Evolutionary conservation across 2,888 invertebrate species (phyloP).

Genomic region (Elaeidobius kamerunicus): DNA sequence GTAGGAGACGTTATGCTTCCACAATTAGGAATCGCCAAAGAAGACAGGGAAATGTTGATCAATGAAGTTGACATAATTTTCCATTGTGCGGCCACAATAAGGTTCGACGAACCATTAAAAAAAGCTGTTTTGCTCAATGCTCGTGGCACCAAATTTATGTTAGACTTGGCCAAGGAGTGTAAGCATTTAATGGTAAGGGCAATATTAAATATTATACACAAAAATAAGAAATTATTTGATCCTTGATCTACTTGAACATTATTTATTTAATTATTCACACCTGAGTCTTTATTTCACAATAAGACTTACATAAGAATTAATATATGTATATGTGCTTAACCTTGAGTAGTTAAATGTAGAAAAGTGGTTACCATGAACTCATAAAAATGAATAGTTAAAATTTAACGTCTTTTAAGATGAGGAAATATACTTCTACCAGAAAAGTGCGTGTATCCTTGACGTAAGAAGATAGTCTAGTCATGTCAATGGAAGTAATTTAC

Average conservation of each 20-base stretch:
- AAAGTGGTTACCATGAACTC: no score
- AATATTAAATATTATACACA: no score
- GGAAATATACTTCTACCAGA: no score
- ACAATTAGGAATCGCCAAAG: constrained; percentile 65
- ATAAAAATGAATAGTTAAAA: no score
- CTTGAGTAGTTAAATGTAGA: no score
- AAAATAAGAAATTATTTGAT: background rate
- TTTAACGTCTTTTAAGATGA: no score
- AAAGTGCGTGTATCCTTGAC: no score
- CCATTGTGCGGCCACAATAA: constrained; percentile 72
- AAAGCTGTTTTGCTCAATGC: constrained; percentile 90
- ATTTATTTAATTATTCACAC: background rate
- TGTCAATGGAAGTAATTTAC: no score
- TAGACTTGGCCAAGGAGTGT: constrained; percentile 76
- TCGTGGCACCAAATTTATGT: constrained; percentile 82
- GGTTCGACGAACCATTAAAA: constrained; percentile 89
- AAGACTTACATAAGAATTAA: no score
- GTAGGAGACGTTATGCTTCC: constrained; percentile 68
- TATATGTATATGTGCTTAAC: no score
- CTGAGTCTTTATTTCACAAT: no score
- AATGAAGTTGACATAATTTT: constrained; percentile 80
- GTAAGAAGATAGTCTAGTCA: no score
- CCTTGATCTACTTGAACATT: background rate
- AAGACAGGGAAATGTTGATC: constrained; percentile 61
- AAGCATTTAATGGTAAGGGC: constrained; percentile 69